A percentile compares a stretch with the other conserved stretches of the same genome.
These are phyloP conservation scores for Argopecten irradians DNA, from an alignment of 1,140 invertebrate species.

Conservation along the genomic window DNA sequence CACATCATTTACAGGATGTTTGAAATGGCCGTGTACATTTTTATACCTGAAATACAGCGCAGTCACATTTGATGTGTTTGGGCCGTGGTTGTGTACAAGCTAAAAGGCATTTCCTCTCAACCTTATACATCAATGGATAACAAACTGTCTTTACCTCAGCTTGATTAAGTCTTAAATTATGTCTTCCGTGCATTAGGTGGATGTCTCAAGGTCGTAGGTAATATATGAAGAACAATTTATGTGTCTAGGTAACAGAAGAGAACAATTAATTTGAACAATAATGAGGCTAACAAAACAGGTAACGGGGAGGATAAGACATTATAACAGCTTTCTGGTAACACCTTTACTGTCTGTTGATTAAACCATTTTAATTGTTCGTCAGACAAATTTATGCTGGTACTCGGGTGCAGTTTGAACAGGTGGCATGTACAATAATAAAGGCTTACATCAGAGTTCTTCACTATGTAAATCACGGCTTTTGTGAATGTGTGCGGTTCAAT, in stretches of 20 bases:
- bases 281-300: too few species aligned
- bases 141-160: neutral
- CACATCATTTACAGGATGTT: neutral
- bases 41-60: too few species aligned
- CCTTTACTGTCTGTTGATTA: neutral
- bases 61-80: too few species aligned
- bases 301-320: too few species aligned
- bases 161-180: neutral
- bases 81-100: too few species aligned
- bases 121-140: too few species aligned
- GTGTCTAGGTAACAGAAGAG: neutral
- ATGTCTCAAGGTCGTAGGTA: neutral
- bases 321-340: neutral
- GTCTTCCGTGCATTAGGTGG: neutral
- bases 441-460: neutral
- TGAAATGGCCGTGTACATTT: too few species aligned
- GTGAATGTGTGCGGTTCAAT: slow-evolving; percentile 1
- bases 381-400: slow-evolving; percentile 13
- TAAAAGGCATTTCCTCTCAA: too few species aligned
- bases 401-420: neutral
- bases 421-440: neutral
- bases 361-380: neutral
- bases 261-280: neutral
- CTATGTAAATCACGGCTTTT: neutral
- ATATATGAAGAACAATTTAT: neutral